A percentile compares a stretch with the other conserved stretches of the same genome.
These are phyloP conservation scores for Octodon degus DNA, from an alignment of 2,113 vertebrate genomes.

Conservation along the genomic window DNA sequence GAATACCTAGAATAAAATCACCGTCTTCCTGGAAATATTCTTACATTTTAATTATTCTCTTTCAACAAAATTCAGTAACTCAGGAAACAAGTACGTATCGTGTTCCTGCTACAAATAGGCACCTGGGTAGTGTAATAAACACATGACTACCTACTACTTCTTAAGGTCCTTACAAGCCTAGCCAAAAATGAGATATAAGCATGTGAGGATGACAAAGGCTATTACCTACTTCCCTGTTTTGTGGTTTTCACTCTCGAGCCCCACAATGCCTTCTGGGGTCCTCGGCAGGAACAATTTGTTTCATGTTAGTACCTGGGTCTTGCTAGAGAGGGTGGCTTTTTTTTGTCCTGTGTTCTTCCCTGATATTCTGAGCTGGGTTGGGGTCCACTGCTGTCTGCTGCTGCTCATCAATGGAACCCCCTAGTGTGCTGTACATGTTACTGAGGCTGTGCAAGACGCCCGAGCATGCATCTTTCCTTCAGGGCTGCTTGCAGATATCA, in stretches of 20 bases:
- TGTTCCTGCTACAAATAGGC: rapidly evolving
- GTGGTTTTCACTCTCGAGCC: rapidly evolving
- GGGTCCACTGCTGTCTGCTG: rapidly evolving
- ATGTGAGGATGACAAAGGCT: rapidly evolving
- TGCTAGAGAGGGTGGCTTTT: rapidly evolving
- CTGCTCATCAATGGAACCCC: rapidly evolving
- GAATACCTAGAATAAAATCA: not conserved
- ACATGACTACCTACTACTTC: rapidly evolving
- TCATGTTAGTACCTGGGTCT: rapidly evolving
- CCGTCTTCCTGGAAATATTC: not conserved
- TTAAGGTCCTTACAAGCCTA: rapidly evolving
- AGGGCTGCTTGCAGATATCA: rapidly evolving
- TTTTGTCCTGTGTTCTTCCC: no score
- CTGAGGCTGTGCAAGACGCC: rapidly evolving
- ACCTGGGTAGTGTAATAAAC: rapidly evolving
- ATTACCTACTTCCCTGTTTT: rapidly evolving
- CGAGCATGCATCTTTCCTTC: rapidly evolving
- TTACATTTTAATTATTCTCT: not conserved
- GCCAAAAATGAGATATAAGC: rapidly evolving
- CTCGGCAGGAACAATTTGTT: not conserved
- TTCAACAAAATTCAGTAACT: not conserved
- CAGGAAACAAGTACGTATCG: not conserved
- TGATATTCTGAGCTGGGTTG: rapidly evolving
- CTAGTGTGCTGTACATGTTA: rapidly evolving
- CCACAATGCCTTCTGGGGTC: no score